phyloP scores from a whole-genome alignment of 1,140 invertebrate genomes.

The Rhopalosiphum maidis region DNA sequence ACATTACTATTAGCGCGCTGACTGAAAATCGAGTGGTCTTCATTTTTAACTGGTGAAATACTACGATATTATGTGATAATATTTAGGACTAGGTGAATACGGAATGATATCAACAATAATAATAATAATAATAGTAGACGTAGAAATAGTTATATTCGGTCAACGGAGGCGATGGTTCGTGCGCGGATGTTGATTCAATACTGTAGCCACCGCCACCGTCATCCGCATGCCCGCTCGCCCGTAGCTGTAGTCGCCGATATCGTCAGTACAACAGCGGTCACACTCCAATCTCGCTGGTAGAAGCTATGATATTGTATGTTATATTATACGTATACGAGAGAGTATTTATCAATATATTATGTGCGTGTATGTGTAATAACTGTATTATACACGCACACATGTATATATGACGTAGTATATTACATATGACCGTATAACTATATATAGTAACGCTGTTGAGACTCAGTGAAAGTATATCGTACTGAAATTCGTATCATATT shows the following conservation, averaged over 20 bases:
- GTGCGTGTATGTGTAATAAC: neutral
- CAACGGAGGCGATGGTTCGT: neutral
- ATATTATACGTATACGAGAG: neutral
- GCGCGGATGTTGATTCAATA: conserved; percentile 25
- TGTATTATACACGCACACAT: neutral
- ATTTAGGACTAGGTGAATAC: neutral
- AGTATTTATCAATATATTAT: neutral
- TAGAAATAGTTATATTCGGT: neutral
- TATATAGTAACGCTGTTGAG: neutral
- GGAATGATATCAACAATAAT: neutral
- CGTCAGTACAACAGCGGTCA: neutral
- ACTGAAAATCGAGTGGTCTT: neutral
- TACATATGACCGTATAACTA: neutral
- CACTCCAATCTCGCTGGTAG: neutral
- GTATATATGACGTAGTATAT: neutral
- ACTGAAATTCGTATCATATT: neutral
- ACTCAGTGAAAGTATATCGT: conserved; percentile 14
- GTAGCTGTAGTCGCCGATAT: neutral
- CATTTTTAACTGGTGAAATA: neutral
- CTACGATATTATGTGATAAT: neutral
- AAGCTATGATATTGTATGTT: neutral
- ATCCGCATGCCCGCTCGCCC: neutral
- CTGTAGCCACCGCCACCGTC: neutral
- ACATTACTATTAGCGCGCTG: neutral
- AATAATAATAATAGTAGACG: neutral